Percentiles rank a stretch among this genome's conserved stretches.
These are phyloP conservation scores for Tiliqua scincoides DNA, from an alignment of 2,113 vertebrate species.

Conservation along the genomic window DNA sequence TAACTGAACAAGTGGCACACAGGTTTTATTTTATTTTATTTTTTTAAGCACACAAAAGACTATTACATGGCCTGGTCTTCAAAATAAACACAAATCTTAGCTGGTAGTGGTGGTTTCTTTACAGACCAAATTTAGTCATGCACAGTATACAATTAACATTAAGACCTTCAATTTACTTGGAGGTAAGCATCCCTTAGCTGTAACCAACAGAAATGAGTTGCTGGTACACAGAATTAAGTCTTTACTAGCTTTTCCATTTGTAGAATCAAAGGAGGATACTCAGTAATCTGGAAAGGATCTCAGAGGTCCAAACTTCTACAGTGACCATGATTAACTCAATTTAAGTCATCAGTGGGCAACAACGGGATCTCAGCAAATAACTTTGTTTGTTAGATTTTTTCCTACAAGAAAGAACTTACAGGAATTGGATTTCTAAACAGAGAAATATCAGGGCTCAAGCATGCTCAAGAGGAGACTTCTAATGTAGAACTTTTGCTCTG, in stretches of 20 bases:
- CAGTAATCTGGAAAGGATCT: neutral
- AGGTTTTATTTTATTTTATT: neutral
- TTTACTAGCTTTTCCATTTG: neutral
- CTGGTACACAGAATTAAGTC: neutral
- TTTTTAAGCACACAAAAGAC: neutral
- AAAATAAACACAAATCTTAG: conserved; percentile 30
- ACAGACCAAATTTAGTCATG: conserved; percentile 3
- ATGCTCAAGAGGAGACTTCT: no score
- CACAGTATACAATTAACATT: neutral
- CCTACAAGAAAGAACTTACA: neutral
- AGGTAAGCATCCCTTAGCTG: neutral
- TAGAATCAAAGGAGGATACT: neutral
- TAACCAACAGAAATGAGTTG: neutral
- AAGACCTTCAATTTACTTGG: neutral
- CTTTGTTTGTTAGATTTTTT: neutral
- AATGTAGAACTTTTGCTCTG: neutral
- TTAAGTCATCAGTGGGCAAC: neutral
- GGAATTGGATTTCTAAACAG: neutral
- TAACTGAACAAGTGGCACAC: neutral
- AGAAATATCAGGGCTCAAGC: no score
- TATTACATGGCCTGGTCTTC: conserved; percentile 17
- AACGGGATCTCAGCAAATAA: neutral
- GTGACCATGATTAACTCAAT: neutral
- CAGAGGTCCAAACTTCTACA: neutral
- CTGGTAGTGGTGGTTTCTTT: conserved; percentile 6